Base-by-base conservation (phyloP, 2,113 vertebrate species). In the Glaucidium brasilianum region DNA sequence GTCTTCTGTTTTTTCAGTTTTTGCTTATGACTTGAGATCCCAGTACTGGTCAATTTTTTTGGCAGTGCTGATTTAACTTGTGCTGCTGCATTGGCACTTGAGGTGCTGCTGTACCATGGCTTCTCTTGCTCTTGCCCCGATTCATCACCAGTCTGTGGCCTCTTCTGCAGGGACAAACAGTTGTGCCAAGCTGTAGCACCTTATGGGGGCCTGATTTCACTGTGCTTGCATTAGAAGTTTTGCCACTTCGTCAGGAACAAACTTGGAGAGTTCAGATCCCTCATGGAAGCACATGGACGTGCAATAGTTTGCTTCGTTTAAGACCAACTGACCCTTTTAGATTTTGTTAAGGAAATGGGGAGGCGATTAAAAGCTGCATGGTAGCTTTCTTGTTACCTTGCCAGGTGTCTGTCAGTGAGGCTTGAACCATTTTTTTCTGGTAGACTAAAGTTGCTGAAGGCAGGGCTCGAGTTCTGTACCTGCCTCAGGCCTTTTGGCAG, bases 101-200 rank as follows among this genome's bases (percentile, higher is more conserved):
- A 62, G 41, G 26, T 68, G 78, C 71, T 89, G 72, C 27, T 43
- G 29, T 35, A 25, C 49, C 20, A 13, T 2, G 4, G 62, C 62
- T 82, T 85, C 74, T 86, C 45, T 80, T 88, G 63, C 41, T 68
- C 68, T 62, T 55, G 59, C 84, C 75, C 78, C 47, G 32, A 0
- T 73, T 75, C 64, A 74, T 90, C 41, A 21, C 91, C 56, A 30
- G 66, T 75, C 73, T 20, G 6, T 47, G 66, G 91, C 86, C 78
- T 82, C 69, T 85, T 91, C 92, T 95, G 55, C 74, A 74, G 90
- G 84, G 84, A 93, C 71, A 37, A 89, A 76, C 56, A 76, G 49
- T 82, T 73, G 91, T 85, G 89, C 84, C 84, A 59, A 89, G 86
- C 53, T 85, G 1, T 56, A 73, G 92, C 92, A 94, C 84, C 94